Evolutionary conservation across 1,140 invertebrate genomes (phyloP).

Genomic region (Euura saliciscinereae): DNA sequence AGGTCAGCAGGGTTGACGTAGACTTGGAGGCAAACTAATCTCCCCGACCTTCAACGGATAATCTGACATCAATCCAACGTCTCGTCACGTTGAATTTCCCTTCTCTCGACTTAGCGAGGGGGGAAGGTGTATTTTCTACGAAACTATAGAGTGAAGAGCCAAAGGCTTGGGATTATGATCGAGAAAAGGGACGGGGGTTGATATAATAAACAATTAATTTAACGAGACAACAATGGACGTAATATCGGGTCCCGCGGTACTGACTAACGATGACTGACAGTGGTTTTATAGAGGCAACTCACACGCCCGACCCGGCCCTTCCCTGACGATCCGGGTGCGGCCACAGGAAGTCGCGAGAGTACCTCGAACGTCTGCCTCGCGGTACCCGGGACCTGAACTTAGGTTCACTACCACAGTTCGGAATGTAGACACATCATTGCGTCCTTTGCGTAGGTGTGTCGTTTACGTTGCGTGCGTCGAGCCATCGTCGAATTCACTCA

Average conservation of each 20-base stretch:
- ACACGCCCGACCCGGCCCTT: neutral
- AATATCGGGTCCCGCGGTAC: slow-evolving; percentile 37
- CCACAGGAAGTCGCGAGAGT: slow-evolving; percentile 21
- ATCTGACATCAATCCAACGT: slow-evolving; percentile 2
- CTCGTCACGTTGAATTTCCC: neutral
- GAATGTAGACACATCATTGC: slow-evolving; percentile 9
- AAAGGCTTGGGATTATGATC: neutral
- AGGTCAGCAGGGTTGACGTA: neutral
- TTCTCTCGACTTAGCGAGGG: neutral
- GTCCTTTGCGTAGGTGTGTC: slow-evolving; percentile 1
- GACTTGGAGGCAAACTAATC: neutral
- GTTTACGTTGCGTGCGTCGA: neutral
- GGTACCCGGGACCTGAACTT: too few relatives aligned
- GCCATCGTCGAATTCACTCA: neutral
- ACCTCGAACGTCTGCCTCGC: neutral
- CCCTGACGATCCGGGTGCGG: neutral
- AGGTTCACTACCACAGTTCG: neutral
- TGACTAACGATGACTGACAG: slow-evolving; percentile 40
- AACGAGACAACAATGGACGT: slow-evolving; percentile 40
- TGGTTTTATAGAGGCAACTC: slow-evolving; percentile 37
- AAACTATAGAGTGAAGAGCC: neutral
- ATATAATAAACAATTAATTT: slow-evolving; percentile 53
- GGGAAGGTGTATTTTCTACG: neutral
- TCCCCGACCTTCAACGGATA: neutral
- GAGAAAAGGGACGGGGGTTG: slow-evolving; percentile 22